Percentiles rank a stretch among this genome's conserved stretches.
phyloP scores from a whole-genome alignment of 2,888 invertebrate genomes.

The Pristionchus maxplancki region DNA sequence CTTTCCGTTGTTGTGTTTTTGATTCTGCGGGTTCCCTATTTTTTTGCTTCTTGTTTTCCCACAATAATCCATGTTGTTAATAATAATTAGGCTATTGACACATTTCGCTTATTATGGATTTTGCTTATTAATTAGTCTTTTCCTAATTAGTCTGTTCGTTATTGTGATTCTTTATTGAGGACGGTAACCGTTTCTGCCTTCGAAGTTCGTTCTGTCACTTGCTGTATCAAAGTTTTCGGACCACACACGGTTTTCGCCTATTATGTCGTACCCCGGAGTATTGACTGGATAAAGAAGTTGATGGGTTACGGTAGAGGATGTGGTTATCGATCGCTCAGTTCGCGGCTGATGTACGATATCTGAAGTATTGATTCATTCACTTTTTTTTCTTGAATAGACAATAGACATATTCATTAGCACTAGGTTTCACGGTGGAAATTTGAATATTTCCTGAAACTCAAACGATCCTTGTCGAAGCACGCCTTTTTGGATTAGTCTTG shows the following conservation, averaged over 20 bases:
- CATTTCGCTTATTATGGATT: background rate
- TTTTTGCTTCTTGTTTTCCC: background rate
- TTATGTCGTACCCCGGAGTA: conserved; percentile 35
- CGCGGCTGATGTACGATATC: background rate
- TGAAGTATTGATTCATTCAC: background rate
- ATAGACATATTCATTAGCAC: background rate
- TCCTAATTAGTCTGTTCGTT: background rate
- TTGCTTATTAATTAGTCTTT: background rate
- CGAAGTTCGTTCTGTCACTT: background rate
- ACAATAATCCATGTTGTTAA: conserved; percentile 13
- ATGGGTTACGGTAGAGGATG: conserved; percentile 27
- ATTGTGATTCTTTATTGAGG: background rate
- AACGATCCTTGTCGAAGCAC: background rate
- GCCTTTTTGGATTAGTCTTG: too few relatives aligned
- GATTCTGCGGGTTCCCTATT: background rate
- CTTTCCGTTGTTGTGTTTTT: conserved; percentile 13
- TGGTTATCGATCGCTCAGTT: conserved; percentile 33
- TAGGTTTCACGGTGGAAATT: background rate
- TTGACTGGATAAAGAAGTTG: conserved; percentile 2
- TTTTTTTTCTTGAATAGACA: background rate
- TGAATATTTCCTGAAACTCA: background rate
- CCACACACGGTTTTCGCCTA: background rate
- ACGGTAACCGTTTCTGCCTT: background rate
- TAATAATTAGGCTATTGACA: conserved; percentile 21
- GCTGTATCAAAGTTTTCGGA: background rate